These are phyloP conservation scores for Cantharis flavilabris DNA, from an alignment of 2,888 invertebrate genomes.

Conservation along the genomic window DNA sequence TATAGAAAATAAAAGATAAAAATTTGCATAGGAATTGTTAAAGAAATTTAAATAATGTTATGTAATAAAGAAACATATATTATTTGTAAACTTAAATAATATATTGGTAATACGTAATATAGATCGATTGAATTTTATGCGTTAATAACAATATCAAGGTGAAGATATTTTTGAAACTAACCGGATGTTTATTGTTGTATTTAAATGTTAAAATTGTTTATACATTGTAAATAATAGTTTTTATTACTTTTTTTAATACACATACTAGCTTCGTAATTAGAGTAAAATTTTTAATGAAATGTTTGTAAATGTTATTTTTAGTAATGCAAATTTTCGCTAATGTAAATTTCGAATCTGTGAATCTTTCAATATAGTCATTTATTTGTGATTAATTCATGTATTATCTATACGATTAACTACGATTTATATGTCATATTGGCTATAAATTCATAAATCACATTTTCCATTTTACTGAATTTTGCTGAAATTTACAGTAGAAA, in stretches of 20 bases:
- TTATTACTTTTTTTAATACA: too few species aligned
- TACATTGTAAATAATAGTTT: neutral
- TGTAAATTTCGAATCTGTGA: too few species aligned
- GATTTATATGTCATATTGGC: too few species aligned
- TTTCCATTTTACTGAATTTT: too few species aligned
- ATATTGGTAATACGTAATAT: neutral
- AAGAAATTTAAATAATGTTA: neutral
- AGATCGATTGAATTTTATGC: neutral
- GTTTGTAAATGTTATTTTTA: neutral
- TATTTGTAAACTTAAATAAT: neutral
- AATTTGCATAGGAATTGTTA: neutral
- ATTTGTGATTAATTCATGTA: too few species aligned
- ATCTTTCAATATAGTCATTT: too few species aligned
- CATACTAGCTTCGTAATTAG: neutral
- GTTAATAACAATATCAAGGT: slow-evolving; percentile 4
- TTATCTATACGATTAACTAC: too few species aligned
- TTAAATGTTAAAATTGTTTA: neutral
- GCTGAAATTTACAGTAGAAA: too few species aligned
- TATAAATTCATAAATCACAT: too few species aligned
- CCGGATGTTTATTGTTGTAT: neutral
- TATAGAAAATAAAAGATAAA: neutral
- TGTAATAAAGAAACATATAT: neutral
- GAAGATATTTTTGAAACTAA: slow-evolving; percentile 1
- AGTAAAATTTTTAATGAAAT: neutral
- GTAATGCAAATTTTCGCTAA: too few species aligned